Evolutionary conservation across 2,113 vertebrate species (phyloP).

Genomic region (Callocephalon fimbriatum): DNA sequence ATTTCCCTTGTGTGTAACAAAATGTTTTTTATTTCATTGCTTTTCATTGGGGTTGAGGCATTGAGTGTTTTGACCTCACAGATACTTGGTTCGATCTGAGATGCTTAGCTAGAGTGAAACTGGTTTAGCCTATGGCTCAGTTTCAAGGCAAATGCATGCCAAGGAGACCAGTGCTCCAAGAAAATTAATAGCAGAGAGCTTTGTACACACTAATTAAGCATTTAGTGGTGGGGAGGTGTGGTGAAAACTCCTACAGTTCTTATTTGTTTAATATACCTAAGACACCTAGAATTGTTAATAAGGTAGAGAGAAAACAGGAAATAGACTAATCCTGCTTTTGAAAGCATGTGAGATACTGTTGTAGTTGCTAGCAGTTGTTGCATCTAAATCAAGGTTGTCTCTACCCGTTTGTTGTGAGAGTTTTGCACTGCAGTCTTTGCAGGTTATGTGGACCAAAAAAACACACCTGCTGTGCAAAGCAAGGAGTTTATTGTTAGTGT

Average conservation of each 20-base stretch:
- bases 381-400: background rate
- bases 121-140: slow-evolving; percentile 47
- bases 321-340: background rate
- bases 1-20: background rate
- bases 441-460: background rate
- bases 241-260: background rate
- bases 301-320: background rate
- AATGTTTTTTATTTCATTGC: background rate
- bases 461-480: background rate
- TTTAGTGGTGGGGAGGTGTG: slow-evolving; percentile 40
- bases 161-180: background rate
- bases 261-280: slow-evolving; percentile 27
- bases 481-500: background rate
- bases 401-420: background rate
- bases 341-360: background rate
- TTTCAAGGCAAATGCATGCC: slow-evolving; percentile 44
- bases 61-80: slow-evolving; percentile 42
- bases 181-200: slow-evolving; percentile 21
- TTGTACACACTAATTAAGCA: slow-evolving; percentile 51
- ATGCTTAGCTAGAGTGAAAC: slow-evolving; percentile 52
- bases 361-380: background rate
- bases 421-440: background rate
- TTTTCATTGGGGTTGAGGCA: background rate
- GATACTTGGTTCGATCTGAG: background rate
- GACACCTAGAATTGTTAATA: slow-evolving; percentile 46